Conservation (phyloP, 2,797 vertebrate species). For the Sebastes oblongus region DNA sequence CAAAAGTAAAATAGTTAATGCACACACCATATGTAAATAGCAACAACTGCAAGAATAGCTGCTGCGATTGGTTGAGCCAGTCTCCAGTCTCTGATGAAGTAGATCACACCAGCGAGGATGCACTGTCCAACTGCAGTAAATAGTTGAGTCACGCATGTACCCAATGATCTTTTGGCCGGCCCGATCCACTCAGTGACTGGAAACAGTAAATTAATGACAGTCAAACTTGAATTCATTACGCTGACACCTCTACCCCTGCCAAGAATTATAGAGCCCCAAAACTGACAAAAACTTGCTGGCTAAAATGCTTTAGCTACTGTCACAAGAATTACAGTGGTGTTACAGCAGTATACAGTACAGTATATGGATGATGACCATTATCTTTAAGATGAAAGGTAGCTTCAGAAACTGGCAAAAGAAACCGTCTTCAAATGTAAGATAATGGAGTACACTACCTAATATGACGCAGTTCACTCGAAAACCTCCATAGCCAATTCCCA, state of each 20-base stretch:
- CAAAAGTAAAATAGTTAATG: not conserved
- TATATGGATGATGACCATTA: not conserved
- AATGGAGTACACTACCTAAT: constrained; percentile 72
- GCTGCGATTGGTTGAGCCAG: constrained; percentile 78
- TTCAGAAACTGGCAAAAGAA: not conserved
- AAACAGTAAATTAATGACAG: not conserved
- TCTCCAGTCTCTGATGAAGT: constrained; percentile 84
- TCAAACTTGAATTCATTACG: not conserved
- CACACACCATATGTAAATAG: constrained; percentile 83
- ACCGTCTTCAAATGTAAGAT: not conserved
- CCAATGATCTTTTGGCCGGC: constrained; percentile 74
- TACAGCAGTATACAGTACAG: not conserved
- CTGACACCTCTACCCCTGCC: not conserved
- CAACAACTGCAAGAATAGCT: constrained; percentile 59
- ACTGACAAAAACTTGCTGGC: not conserved
- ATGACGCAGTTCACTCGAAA: constrained; percentile 77
- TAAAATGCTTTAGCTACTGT: not conserved
- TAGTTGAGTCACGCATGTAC: constrained; percentile 76
- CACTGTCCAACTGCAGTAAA: constrained; percentile 75
- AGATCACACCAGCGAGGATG: constrained; percentile 81
- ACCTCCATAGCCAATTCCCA: constrained; percentile 75
- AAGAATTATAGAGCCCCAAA: not conserved
- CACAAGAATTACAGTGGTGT: not conserved
- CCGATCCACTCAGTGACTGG: constrained; percentile 89
- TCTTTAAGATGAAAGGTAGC: not conserved